These are phyloP conservation scores for Hetaerina americana DNA, from an alignment of 1,140 invertebrate species.

Conservation along the genomic window DNA sequence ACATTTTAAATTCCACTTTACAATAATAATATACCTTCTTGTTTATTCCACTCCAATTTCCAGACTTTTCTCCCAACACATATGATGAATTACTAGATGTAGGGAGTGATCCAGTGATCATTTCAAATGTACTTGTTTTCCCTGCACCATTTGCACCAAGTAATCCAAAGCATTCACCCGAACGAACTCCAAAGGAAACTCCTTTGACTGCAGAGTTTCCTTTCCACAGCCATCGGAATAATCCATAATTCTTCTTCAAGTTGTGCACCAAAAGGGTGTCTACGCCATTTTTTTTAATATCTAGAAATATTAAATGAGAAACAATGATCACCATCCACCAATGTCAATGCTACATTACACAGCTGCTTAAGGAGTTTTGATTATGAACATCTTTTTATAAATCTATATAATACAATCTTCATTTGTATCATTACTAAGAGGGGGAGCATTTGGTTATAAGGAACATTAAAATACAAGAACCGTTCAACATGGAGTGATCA, in stretches of 20 bases:
- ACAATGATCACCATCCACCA: too few relatives aligned
- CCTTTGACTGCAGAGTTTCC: background rate
- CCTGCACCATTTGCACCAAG: slow-evolving; percentile 79
- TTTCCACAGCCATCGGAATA: background rate
- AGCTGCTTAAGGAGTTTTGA: too few relatives aligned
- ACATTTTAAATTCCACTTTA: background rate
- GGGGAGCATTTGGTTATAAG: too few relatives aligned
- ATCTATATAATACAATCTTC: too few relatives aligned
- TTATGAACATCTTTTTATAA: too few relatives aligned
- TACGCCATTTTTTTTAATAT: too few relatives aligned
- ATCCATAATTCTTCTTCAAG: background rate
- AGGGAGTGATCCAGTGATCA: slow-evolving; percentile 69
- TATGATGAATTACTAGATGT: slow-evolving; percentile 47
- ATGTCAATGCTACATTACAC: too few relatives aligned
- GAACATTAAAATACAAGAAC: too few relatives aligned
- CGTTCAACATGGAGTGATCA: too few relatives aligned
- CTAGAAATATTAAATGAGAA: too few relatives aligned
- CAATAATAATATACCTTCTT: slow-evolving; percentile 32
- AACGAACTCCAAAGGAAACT: slow-evolving; percentile 22
- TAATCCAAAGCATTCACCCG: slow-evolving; percentile 75
- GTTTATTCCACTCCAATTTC: slow-evolving; percentile 28
- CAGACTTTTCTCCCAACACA: slow-evolving; percentile 22
- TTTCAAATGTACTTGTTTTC: slow-evolving; percentile 78
- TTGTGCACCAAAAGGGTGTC: background rate
- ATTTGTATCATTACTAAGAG: too few relatives aligned